These are phyloP conservation scores for Brachirus orientalis DNA, from an alignment of 2,113 vertebrate species.

Conservation along the genomic window DNA sequence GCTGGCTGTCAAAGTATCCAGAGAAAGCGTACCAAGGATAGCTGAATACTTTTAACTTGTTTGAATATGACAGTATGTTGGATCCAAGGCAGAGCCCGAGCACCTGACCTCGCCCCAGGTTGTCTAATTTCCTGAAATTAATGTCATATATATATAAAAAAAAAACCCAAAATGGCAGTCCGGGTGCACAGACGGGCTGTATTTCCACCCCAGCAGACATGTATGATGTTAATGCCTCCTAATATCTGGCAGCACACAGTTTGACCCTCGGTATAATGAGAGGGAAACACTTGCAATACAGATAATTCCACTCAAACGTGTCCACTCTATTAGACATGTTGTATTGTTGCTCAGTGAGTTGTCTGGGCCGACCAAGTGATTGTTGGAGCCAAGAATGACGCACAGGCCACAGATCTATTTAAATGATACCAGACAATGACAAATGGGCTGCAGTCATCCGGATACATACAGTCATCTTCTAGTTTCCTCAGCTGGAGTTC, in stretches of 20 bases:
- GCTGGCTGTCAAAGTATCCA: no score
- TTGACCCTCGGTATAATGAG: conserved; percentile 53
- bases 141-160: conserved; percentile 32
- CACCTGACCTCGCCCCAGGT: conserved; percentile 30
- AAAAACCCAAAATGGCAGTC: conserved; percentile 2
- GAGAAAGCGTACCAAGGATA: no score
- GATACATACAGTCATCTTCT: no score
- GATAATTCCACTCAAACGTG: conserved; percentile 58
- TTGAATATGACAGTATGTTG: conserved; percentile 25
- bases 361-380: conserved; percentile 22
- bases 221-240: conserved; percentile 64
- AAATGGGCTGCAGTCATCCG: conserved; percentile 16
- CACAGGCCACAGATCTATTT: conserved; percentile 19
- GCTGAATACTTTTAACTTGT: neutral
- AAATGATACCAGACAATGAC: conserved; percentile 34
- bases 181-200: conserved; percentile 17
- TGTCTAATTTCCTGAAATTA: conserved; percentile 44
- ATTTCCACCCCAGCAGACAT: conserved; percentile 58
- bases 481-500: no score
- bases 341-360: conserved; percentile 21
- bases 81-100: neutral
- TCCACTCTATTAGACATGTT: conserved; percentile 42
- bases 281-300: conserved; percentile 57
- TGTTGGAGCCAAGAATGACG: conserved; percentile 29
- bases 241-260: conserved; percentile 63